phyloP scores from a whole-genome alignment of 2,888 invertebrate species.

The Ephialtes manifestator region DNA sequence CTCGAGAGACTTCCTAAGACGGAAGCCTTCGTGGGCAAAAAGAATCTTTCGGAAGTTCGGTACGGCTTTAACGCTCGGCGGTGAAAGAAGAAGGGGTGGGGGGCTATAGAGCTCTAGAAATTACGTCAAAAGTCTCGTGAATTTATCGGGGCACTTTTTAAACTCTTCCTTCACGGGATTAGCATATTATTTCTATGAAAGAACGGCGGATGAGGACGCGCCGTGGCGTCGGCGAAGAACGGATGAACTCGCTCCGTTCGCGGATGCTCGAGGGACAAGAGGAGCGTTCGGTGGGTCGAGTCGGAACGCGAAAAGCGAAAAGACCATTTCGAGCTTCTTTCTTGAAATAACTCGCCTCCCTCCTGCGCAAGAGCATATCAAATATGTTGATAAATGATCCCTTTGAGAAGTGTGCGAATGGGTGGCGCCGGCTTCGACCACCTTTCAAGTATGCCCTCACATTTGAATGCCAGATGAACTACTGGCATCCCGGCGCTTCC shows the following conservation, averaged over 20 bases:
- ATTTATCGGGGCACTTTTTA: conserved; percentile 86
- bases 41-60: conserved; percentile 82
- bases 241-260: conserved; percentile 71
- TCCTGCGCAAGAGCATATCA: conserved; percentile 82
- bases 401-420: conserved; percentile 83
- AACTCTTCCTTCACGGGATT: conserved; percentile 85
- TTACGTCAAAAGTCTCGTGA: conserved; percentile 85
- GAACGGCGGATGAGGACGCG: conserved; percentile 71
- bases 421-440: conserved; percentile 76
- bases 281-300: conserved; percentile 50
- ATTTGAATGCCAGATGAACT: conserved; percentile 84
- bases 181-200: conserved; percentile 85
- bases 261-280: conserved; percentile 53
- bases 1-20: conserved; percentile 53
- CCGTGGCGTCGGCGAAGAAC: conserved; percentile 71
- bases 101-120: conserved; percentile 77
- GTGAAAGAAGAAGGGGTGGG: conserved; percentile 68
- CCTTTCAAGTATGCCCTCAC: conserved; percentile 77
- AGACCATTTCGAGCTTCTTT: conserved; percentile 63
- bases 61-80: conserved; percentile 47
- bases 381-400: conserved; percentile 86
- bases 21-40: conserved; percentile 72
- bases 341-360: conserved; percentile 68
- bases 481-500: conserved; percentile 66
- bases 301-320: conserved; percentile 52